These are phyloP conservation scores for Adelognathus sp. DNA, from an alignment of 2,888 invertebrate genomes.

Conservation along the genomic window DNA sequence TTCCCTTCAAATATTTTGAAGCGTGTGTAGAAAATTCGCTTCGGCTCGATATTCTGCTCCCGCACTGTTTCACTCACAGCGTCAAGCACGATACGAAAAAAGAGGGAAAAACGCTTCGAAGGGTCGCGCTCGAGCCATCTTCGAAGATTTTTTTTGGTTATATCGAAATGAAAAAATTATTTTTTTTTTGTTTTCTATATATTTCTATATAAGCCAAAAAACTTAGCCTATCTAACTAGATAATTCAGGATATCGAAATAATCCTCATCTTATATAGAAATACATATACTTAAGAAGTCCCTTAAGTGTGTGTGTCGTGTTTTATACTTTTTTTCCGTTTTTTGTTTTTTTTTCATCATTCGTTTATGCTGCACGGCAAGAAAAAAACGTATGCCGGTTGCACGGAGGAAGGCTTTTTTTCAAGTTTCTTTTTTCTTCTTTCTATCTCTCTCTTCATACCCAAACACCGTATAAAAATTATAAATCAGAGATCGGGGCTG, in stretches of 20 bases:
- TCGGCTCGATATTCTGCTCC: conserved; percentile 15
- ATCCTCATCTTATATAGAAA: conserved; percentile 66
- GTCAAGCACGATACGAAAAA: neutral
- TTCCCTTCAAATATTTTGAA: neutral
- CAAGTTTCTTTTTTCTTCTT: too few species aligned
- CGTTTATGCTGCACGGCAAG: conserved; percentile 63
- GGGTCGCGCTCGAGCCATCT: conserved; percentile 8
- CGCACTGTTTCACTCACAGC: conserved; percentile 8
- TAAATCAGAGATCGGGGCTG: conserved; percentile 68
- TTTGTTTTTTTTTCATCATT: too few species aligned
- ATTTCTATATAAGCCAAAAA: conserved; percentile 71
- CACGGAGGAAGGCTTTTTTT: conserved; percentile 66
- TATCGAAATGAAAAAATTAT: conserved; percentile 64
- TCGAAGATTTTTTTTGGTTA: conserved; percentile 64
- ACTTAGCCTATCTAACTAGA: conserved; percentile 70
- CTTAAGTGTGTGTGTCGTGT: too few species aligned
- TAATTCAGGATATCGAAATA: conserved; percentile 66
- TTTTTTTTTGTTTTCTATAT: conserved; percentile 59
- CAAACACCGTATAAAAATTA: conserved; percentile 75
- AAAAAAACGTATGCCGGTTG: conserved; percentile 54
- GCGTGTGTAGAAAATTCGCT: conserved; percentile 30
- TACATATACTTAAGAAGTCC: conserved; percentile 64
- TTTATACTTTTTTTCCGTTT: too few species aligned
- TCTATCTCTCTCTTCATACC: conserved; percentile 33
- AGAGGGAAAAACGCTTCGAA: neutral